Evolutionary conservation across 1,140 invertebrate genomes (phyloP).

Genomic region (Nephotettix cincticeps): DNA sequence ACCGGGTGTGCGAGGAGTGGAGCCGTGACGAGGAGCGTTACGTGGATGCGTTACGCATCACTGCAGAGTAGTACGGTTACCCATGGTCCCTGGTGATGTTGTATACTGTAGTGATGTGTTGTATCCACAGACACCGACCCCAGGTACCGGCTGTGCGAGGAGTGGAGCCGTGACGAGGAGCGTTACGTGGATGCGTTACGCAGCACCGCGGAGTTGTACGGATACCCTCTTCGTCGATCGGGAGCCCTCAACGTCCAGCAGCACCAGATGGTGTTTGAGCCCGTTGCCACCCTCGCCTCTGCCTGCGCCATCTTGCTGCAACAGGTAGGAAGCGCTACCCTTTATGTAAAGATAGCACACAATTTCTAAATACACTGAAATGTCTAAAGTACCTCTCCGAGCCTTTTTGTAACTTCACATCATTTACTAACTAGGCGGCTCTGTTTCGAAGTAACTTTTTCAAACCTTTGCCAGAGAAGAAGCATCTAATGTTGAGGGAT

Average conservation of each 20-base stretch:
- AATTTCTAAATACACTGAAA: too few relatives aligned
- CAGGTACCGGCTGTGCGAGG: constrained; percentile 41
- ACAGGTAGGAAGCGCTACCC: constrained; percentile 47
- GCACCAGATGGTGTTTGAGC: constrained; percentile 46
- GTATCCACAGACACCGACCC: constrained; percentile 39
- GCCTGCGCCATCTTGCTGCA: constrained; percentile 43
- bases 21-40: constrained; percentile 45
- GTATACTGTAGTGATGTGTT: background rate
- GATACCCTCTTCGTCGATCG: constrained; percentile 47
- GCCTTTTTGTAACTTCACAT: too few relatives aligned
- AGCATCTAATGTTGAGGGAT: too few relatives aligned
- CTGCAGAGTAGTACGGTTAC: constrained; percentile 47
- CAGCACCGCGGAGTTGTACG: constrained; percentile 46
- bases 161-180: constrained; percentile 44
- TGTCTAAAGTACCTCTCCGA: too few relatives aligned
- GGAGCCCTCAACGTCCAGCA: constrained; percentile 40
- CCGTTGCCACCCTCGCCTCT: constrained; percentile 45
- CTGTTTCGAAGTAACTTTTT: too few relatives aligned
- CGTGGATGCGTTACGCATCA: constrained; percentile 42
- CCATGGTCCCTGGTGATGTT: constrained; percentile 34
- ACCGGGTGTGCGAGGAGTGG: constrained; percentile 42
- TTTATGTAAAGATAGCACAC: too few relatives aligned
- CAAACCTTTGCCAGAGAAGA: too few relatives aligned
- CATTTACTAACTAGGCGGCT: too few relatives aligned
- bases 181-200: constrained; percentile 44